Evolutionary conservation across 1,140 invertebrate genomes (phyloP), one percentile per base, ranked within the genome.

Genomic region (Trialeurodes vaporariorum): DNA sequence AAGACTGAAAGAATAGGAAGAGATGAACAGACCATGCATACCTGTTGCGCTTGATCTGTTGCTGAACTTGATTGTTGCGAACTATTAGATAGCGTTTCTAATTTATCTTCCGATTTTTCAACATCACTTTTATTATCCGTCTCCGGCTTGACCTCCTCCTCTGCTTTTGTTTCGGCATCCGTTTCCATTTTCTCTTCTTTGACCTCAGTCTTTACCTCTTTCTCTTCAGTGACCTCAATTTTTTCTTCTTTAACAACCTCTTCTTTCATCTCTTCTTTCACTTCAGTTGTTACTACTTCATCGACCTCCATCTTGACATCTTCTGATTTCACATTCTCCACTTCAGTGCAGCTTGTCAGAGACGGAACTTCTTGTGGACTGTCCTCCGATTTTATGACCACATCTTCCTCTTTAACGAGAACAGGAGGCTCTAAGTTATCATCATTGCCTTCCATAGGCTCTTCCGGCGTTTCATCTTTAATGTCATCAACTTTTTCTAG

Each of bases 161-260:
- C 34, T 17, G 5, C 34, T 17, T 49, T 49, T 49, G 17, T 17
- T 49, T 49, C 34, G 5, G 5, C 34, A 5, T 49, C 17, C 34
- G 17, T 17, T 49, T 49, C 79, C 23, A 81, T 82, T 11, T 77
- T 74, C 62, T 83, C 82, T 2, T 78, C 76, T 24, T 77, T 79
- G 1, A 76, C 73, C 66, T 80, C 77, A n/a, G 72, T 75, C 61
- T 79, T 79, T 9, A 71, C 76, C 63, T 82, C 80, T 0, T 71
- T 72, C 73, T 75, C 76, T 23, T 66, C 40, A 24, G 71, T 60
- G 25, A 70, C 65, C 66, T 73, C 68, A 61, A 74, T 25, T 60
- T 12, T 68, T 70, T 72, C 71, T 27, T 71, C 67, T 64, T 69
- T 69, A 2, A 49, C 27, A 2, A 17, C 62, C 61, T 73, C 71